A percentile compares a stretch with the other conserved stretches of the same genome.
These are phyloP conservation scores for Actinernus sp. DNA, from an alignment of 92 coral and sea anemone species.

Conservation along the genomic window DNA sequence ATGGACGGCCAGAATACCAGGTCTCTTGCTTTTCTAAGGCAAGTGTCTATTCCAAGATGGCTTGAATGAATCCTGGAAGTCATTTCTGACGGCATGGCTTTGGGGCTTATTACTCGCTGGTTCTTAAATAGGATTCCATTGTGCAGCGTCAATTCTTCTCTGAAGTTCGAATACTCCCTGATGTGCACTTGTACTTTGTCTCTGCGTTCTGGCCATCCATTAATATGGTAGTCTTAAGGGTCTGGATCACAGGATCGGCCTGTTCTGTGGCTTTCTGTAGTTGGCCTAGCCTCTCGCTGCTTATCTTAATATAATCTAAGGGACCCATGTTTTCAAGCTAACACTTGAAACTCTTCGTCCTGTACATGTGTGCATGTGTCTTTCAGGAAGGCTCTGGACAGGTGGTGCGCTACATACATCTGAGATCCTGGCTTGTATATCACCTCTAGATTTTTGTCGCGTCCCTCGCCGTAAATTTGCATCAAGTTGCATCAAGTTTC, in stretches of 20 bases:
- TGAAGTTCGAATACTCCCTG: constrained; percentile 44
- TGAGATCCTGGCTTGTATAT: constrained; percentile 30
- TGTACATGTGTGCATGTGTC: not conserved
- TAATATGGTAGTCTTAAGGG: constrained; percentile 35
- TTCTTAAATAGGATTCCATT: constrained; percentile 61
- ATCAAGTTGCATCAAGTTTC: no score
- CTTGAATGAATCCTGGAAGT: constrained; percentile 37
- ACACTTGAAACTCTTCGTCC: constrained; percentile 30
- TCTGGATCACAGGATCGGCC: constrained; percentile 57
- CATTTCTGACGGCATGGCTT: constrained; percentile 5
- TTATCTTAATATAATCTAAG: constrained; percentile 22
- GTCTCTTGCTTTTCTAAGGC: constrained; percentile 35
- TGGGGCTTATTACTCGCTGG: constrained; percentile 46
- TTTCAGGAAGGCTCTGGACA: constrained; percentile 22
- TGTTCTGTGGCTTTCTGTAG: constrained; percentile 42
- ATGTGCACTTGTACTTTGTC: constrained; percentile 39
- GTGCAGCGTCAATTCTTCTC: constrained; percentile 49
- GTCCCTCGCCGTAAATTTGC: no score
- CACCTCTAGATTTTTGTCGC: constrained; percentile 2
- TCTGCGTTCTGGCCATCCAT: constrained; percentile 60
- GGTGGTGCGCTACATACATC: constrained; percentile 33
- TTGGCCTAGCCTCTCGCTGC: constrained; percentile 35
- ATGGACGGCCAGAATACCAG: constrained; percentile 33
- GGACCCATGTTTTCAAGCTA: constrained; percentile 40
- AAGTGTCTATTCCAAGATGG: constrained; percentile 51